phyloP scores from a whole-genome alignment of 2,797 vertebrate species.

The Poeciliopsis presidionis region DNA sequence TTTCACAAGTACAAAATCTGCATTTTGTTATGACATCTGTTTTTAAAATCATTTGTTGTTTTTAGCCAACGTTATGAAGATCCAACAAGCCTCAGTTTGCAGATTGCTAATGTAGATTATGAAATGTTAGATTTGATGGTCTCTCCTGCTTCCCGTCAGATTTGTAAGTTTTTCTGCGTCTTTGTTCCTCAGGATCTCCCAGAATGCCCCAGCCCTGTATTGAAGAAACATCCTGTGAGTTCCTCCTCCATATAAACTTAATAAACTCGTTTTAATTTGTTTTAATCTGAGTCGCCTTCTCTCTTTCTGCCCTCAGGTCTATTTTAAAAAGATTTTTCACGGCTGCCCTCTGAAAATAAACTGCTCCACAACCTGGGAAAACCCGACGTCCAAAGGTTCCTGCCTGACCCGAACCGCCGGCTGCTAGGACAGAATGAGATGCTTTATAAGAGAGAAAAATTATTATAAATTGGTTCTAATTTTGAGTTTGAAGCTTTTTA shows the following conservation, averaged over 20 bases:
- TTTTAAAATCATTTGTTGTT: too few relatives aligned
- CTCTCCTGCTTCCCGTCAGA: not conserved
- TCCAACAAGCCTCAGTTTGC: too few relatives aligned
- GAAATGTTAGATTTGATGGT: not conserved
- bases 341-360: conserved; percentile 89
- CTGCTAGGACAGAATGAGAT: too few relatives aligned
- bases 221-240: conserved; percentile 77
- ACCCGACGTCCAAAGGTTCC: conserved; percentile 84
- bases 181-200: conserved; percentile 54
- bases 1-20: too few relatives aligned
- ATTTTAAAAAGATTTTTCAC: conserved; percentile 88
- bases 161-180: not conserved
- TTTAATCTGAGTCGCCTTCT: not conserved
- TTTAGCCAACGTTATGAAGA: too few relatives aligned
- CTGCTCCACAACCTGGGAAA: conserved; percentile 85
- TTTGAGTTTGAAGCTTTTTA: too few relatives aligned
- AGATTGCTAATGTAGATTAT: too few relatives aligned
- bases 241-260: not conserved
- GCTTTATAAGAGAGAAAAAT: too few relatives aligned
- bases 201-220: conserved; percentile 66
- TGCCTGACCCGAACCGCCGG: not conserved
- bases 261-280: not conserved
- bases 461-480: too few relatives aligned
- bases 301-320: conserved; percentile 68
- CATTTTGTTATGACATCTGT: too few relatives aligned